Evolutionary conservation across 1,140 invertebrate species (phyloP), one percentile per base, ranked within the genome.

Genomic region (Drosophila seguyi): DNA sequence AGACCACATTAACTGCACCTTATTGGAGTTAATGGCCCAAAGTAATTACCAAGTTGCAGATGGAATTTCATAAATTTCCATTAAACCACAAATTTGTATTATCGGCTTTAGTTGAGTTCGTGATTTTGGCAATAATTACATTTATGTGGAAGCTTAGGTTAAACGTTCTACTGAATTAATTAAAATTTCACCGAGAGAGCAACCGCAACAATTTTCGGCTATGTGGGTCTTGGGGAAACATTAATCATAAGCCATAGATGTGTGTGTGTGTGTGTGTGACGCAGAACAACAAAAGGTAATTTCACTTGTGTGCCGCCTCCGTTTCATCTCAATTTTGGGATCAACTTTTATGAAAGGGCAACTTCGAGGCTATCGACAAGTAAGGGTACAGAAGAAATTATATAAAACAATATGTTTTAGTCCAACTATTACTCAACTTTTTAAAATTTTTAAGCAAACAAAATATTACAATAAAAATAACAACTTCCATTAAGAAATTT

Each of bases 181-280:
- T 77, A 76, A 68, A 77, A 50, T 61, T 39, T 42, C 20, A 57
- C 14, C 38, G 14, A 25, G 14, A 31, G 11, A 16, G 14, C 45
- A 29, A 38, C 44, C 50, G 29, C 50, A 42, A 63, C 25, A 29
- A 57, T 27, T 38, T 25, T 31, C 34, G 34, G 27, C 8, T 38
- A 16, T 29, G 18, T 31, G 56, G n/a, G 25, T 22, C 36, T 38
- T 59, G 44, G 62, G 38, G 10, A 68, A 71, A 82, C 45, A 61
- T 79, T 72, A 61, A 79, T 75, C 83, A 75, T 61, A 55, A 58
- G 75, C 57, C 42, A 16, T 48, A 62, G 58, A n/a, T n/a, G n/a
- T n/a, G n/a, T n/a, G n/a, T n/a, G n/a, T n/a, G 44, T 31, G 41
- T 44, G 47, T 56, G 22, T 4, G 18, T 38, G 52, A 58, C 52